Evolutionary conservation across 2,113 vertebrate genomes (phyloP).

Genomic region (Ginglymostoma cirratum): DNA sequence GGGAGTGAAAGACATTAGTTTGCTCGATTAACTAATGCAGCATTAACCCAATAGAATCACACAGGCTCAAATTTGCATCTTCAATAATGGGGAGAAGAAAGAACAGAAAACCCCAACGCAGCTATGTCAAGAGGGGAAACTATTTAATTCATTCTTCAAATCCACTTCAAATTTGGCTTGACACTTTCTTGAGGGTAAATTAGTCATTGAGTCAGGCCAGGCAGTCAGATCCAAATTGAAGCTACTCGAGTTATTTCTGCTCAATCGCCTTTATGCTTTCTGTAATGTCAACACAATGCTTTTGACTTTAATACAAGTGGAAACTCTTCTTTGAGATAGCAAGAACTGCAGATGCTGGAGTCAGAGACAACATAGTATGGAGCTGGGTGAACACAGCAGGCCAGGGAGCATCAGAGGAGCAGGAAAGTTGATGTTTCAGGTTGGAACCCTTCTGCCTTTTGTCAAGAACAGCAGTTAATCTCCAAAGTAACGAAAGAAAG

Average conservation of each 20-base stretch:
- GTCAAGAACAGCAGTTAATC: neutral
- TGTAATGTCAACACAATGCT: neutral
- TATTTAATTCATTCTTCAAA: neutral
- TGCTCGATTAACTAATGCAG: neutral
- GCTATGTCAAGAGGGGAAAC: neutral
- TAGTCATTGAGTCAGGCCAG: neutral
- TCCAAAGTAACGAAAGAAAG: neutral
- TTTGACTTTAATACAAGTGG: neutral
- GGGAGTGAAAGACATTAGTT: neutral
- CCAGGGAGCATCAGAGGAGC: no score
- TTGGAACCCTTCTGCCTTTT: neutral
- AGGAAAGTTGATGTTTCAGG: no score
- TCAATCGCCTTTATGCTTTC: neutral
- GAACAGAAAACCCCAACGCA: neutral
- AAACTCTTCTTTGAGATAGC: neutral
- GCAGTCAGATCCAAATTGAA: neutral
- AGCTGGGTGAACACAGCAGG: no score
- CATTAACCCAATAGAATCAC: neutral
- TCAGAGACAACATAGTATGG: no score
- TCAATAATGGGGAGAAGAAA: neutral
- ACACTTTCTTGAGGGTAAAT: neutral
- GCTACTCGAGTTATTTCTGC: neutral
- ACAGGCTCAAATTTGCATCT: neutral
- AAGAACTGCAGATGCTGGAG: no score
- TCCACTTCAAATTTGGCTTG: neutral